A percentile compares a stretch with the other conserved stretches of the same genome.
Conservation (phyloP, 2,113 vertebrate species). For the Eudyptes chrysolophus region DNA sequence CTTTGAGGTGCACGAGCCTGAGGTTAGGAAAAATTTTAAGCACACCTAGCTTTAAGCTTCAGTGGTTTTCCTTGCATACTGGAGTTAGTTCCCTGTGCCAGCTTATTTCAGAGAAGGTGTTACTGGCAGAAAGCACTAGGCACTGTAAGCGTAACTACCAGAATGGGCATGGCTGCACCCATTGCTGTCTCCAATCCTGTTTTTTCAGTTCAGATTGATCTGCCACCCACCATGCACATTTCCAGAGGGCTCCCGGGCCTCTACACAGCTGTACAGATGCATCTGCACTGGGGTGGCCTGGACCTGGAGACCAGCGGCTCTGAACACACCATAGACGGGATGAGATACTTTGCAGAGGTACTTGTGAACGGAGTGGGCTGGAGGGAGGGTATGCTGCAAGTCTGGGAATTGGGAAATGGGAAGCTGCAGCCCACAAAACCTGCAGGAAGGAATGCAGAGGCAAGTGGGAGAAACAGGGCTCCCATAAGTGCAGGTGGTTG, state of each 20-base stretch:
- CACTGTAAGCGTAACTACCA: accelerated
- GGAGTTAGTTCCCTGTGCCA: not conserved
- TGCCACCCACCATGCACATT: conserved; percentile 83
- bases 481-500: accelerated
- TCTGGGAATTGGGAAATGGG: accelerated
- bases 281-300: conserved; percentile 91
- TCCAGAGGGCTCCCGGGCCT: conserved; percentile 66
- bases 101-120: not conserved
- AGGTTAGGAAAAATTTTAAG: not conserved
- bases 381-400: not conserved
- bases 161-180: accelerated
- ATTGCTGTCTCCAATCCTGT: not conserved
- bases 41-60: not conserved
- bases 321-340: conserved; percentile 89
- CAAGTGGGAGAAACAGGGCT: not conserved
- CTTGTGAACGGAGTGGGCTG: accelerated
- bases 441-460: not conserved
- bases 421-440: not conserved
- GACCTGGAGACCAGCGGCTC: conserved; percentile 85
- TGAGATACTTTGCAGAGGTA: conserved; percentile 88
- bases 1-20: not conserved
- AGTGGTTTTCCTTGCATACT: accelerated
- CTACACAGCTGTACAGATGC: conserved; percentile 87
- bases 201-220: conserved; percentile 83
- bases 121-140: not conserved